Evolutionary conservation across 2,888 invertebrate species (phyloP).

Genomic region (Ophonus ardosiacus): DNA sequence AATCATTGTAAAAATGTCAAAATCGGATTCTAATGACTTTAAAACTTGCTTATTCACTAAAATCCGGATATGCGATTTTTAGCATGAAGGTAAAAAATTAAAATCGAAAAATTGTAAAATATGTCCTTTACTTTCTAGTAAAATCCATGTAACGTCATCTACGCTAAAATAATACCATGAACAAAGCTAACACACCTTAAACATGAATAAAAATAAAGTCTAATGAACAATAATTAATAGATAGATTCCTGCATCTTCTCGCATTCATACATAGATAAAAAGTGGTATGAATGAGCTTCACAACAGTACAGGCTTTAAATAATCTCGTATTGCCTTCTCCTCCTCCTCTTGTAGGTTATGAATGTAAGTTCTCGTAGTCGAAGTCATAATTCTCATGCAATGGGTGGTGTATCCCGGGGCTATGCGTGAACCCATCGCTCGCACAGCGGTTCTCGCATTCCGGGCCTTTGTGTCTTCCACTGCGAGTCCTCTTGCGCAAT

Average conservation of each 20-base stretch:
- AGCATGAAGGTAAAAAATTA: no score
- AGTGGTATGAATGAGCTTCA: neutral
- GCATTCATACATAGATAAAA: neutral
- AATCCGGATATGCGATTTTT: no score
- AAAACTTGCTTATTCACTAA: no score
- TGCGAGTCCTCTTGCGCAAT: constrained; percentile 35
- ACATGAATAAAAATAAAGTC: neutral
- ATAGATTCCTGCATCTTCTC: neutral
- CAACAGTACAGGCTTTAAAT: neutral
- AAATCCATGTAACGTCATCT: no score
- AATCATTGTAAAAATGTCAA: no score
- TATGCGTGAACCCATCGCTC: constrained; percentile 37
- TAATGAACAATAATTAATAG: neutral
- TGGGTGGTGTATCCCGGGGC: constrained; percentile 22
- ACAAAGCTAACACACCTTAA: neutral
- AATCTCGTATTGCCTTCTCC: neutral
- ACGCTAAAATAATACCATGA: no score
- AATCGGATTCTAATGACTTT: no score
- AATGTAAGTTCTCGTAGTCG: constrained; percentile 29
- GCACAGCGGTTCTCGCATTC: constrained; percentile 41
- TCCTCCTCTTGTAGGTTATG: constrained; percentile 11
- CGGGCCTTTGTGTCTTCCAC: constrained; percentile 24
- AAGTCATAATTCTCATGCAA: constrained; percentile 30
- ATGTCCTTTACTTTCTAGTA: no score
- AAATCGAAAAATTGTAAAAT: no score